Conservation (phyloP, 2,888 invertebrate species). For the Tipula lateralis region DNA sequence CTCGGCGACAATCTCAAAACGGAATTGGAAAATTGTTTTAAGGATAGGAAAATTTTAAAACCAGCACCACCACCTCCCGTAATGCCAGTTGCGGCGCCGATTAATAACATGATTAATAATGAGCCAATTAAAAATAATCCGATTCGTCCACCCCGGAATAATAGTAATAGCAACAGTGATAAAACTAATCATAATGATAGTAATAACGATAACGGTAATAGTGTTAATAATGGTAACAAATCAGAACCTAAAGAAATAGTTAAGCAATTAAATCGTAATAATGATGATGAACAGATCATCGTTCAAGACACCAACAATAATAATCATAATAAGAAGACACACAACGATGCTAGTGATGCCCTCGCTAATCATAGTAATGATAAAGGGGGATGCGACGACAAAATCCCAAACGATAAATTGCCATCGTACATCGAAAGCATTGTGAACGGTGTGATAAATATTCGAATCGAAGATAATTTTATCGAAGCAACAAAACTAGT, state of each 20-base stretch:
- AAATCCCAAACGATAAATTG: slow-evolving; percentile 35
- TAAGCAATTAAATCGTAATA: background rate
- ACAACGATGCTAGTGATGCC: background rate
- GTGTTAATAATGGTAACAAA: background rate
- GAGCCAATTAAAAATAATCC: slow-evolving; percentile 14
- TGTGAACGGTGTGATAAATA: slow-evolving; percentile 55
- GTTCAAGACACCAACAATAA: background rate
- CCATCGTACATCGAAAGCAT: slow-evolving; percentile 50
- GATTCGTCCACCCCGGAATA: background rate
- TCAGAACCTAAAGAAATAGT: background rate
- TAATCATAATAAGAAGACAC: no score
- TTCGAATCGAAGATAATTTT: slow-evolving; percentile 59
- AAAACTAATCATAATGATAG: background rate
- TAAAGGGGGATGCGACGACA: background rate
- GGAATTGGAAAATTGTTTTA: background rate
- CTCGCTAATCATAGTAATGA: background rate
- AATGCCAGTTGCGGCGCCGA: background rate
- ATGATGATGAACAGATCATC: background rate
- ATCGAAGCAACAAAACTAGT: slow-evolving; percentile 59
- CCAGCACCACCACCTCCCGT: slow-evolving; percentile 15
- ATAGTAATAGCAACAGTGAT: background rate
- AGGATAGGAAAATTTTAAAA: background rate
- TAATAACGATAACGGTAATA: background rate
- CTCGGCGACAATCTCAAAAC: background rate
- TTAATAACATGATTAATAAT: background rate